Conservation (phyloP, 1,140 invertebrate genomes). For the Riptortus pedestris region DNA sequence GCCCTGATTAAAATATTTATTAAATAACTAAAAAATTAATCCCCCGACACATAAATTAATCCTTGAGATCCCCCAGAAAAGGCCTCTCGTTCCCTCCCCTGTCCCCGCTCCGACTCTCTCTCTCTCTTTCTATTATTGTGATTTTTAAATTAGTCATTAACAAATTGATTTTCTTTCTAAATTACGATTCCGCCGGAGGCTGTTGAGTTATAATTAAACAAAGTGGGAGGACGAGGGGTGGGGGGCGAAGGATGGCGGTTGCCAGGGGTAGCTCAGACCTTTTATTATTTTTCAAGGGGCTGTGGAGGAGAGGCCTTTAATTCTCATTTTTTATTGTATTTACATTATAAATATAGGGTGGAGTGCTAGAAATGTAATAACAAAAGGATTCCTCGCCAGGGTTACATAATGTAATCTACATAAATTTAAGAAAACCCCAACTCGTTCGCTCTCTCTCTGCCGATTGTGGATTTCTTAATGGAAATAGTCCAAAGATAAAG, state of each 20-base stretch:
- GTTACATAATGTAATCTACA: conserved; percentile 21
- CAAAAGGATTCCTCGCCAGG: conserved; percentile 15
- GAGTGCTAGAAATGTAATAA: conserved; percentile 20
- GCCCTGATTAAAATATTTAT: too few relatives aligned
- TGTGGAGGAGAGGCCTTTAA: background rate
- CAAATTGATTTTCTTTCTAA: background rate
- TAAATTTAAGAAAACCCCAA: conserved; percentile 21
- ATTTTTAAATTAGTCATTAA: conserved; percentile 7
- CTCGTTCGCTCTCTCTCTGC: background rate
- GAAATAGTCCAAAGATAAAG: conserved; percentile 8
- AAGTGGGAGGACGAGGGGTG: background rate
- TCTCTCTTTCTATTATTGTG: too few relatives aligned
- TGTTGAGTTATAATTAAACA: conserved; percentile 17
- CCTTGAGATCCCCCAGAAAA: too few relatives aligned
- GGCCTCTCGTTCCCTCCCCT: too few relatives aligned
- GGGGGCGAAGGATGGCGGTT: background rate
- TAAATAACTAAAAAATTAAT: too few relatives aligned
- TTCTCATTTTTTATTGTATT: conserved; percentile 23
- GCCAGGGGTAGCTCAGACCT: background rate
- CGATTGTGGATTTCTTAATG: conserved; percentile 10
- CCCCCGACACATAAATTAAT: too few relatives aligned
- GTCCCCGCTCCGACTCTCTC: too few relatives aligned
- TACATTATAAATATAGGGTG: conserved; percentile 20
- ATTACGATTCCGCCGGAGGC: conserved; percentile 9
- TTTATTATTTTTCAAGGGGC: conserved; percentile 12